Percentiles rank a stretch among this genome's conserved stretches.
phyloP scores from a whole-genome alignment of 2,797 vertebrate species.

The Vireo griseus region DNA sequence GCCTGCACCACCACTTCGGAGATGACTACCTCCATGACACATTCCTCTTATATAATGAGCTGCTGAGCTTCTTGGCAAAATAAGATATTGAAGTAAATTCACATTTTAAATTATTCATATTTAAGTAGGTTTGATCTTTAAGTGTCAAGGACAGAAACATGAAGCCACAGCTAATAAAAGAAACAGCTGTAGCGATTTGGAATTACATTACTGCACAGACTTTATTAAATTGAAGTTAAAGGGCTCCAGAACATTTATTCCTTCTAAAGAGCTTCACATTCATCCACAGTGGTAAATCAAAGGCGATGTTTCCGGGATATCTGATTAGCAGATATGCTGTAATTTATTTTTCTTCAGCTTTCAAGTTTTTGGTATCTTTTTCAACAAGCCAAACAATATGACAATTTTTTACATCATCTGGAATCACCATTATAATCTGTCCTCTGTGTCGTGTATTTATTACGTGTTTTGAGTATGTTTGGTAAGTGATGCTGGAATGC shows the following conservation, averaged over 20 bases:
- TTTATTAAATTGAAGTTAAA: slow-evolving; percentile 30
- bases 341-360: background rate
- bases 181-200: background rate
- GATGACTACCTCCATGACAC: slow-evolving; percentile 46
- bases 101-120: slow-evolving; percentile 54
- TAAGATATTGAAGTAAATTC: slow-evolving; percentile 23
- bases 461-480: background rate
- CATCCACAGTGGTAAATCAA: background rate
- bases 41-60: slow-evolving; percentile 46
- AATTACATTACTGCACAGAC: background rate
- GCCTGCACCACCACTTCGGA: background rate
- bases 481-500: background rate
- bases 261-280: background rate
- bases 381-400: background rate
- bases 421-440: background rate
- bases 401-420: background rate
- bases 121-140: slow-evolving; percentile 57
- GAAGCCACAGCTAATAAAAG: slow-evolving; percentile 59
- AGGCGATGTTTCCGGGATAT: background rate
- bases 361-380: background rate
- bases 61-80: slow-evolving; percentile 26
- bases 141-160: slow-evolving; percentile 58
- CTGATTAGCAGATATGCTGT: background rate
- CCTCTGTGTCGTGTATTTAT: background rate
- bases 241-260: slow-evolving; percentile 10